Evolutionary conservation across 2,888 invertebrate genomes (phyloP), one percentile per base, ranked within the genome.

Genomic region (Parnassius apollo): DNA sequence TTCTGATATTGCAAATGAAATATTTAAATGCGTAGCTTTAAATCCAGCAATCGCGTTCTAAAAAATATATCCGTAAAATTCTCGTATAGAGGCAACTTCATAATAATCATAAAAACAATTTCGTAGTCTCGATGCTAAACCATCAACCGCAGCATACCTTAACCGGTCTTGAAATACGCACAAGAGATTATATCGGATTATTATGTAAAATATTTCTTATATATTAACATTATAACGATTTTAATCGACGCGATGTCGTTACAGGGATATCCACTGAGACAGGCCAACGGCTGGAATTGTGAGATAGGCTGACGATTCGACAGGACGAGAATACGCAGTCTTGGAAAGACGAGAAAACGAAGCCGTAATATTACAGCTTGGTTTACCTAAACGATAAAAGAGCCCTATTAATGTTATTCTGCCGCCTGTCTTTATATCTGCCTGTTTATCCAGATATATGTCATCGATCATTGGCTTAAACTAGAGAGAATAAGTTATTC

Each of bases 121-220:
- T 10, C 13, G 9, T 10, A 42, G 12, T 35, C 2, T 1, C 42
- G 13, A 48, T 18, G 25, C 11, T 57, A 57, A 42, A 42, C 12
- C 54, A n/a, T 42, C 42, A 11, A 13, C 44, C 18, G 35, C 7
- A 46, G 44, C 22, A 51, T 53, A 48, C 46, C 13, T 13, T 13
- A 51, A 61, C 61, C 61, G 56, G 61, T 61, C 50, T 8, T 50
- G 11, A 12, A 13, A 48, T 51, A 56, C 51, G 44, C 51, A 22
- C 45, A 59, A 13, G 52, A 57, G 52, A 52, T 45, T 52, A 57
- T 44, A 56, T 46, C 18, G 51, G 46, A 61, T n/a, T 48, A 61
- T 61, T 52, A 61, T 57, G 57, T 57, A 61, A 61, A 61, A 52
- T 45, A 35, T 52, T 51, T 61, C 52, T 61, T 51, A 61, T 51